Evolutionary conservation across 1,140 invertebrate genomes (phyloP).

Genomic region (Cryptotermes secundus): DNA sequence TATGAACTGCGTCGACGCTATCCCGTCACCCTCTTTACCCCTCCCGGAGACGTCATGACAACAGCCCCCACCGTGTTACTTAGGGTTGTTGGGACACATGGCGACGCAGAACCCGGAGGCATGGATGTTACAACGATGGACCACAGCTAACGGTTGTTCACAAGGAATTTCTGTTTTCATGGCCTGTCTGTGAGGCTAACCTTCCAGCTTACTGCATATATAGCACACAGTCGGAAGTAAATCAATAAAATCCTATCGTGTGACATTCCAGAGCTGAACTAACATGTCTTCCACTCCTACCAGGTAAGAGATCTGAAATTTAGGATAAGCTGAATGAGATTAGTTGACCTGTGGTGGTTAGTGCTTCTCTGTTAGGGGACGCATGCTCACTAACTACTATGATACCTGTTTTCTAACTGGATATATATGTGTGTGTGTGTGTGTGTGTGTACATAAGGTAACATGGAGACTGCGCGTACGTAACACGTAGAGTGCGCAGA

Average conservation of each 20-base stretch:
- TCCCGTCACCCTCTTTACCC: background rate
- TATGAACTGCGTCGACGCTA: background rate
- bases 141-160: background rate
- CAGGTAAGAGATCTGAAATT: background rate
- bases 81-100: background rate
- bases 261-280: background rate
- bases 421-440: background rate
- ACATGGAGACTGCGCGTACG: background rate
- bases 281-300: background rate
- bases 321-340: too few species aligned
- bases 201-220: background rate
- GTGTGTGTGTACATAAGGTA: too few species aligned
- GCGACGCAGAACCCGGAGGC: background rate
- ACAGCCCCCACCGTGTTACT: background rate
- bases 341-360: too few species aligned
- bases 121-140: background rate
- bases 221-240: background rate
- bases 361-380: background rate
- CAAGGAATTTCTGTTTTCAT: background rate
- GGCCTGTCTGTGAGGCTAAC: background rate
- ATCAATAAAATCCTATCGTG: background rate
- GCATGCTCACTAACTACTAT: background rate
- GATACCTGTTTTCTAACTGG: background rate
- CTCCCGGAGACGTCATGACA: background rate
- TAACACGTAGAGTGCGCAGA: background rate